These are phyloP conservation scores for Indicator indicator DNA, from an alignment of 2,113 vertebrate species.

Conservation along the genomic window DNA sequence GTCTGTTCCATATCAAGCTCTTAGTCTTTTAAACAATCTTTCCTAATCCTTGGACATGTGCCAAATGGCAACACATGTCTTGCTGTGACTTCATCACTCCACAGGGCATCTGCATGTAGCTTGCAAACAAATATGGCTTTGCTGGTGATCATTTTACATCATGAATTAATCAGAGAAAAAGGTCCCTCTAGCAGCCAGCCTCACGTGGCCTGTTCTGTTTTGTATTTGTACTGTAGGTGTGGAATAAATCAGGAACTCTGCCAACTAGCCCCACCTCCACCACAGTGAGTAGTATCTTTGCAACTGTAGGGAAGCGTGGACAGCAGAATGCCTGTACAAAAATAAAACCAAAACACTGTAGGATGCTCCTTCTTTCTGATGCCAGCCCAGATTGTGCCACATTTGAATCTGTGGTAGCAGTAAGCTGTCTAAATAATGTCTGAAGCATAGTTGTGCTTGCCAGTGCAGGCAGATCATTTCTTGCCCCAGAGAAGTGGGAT, in stretches of 20 bases:
- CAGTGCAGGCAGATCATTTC: not conserved
- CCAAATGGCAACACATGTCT: conserved; percentile 29
- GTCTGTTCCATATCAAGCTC: not conserved
- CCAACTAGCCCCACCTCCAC: conserved; percentile 77
- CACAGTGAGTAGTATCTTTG: conserved; percentile 74
- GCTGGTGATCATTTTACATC: conserved; percentile 58
- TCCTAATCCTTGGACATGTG: conserved; percentile 23
- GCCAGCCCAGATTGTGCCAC: conserved; percentile 15
- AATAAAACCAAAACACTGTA: conserved; percentile 36
- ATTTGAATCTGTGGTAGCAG: not conserved
- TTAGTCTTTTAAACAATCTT: conserved; percentile 28
- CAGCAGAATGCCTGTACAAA: conserved; percentile 54
- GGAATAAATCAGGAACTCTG: conserved; percentile 78
- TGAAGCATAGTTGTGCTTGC: not conserved
- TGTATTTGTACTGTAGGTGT: conserved; percentile 75
- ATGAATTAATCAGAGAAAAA: conserved; percentile 53
- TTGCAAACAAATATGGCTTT: conserved; percentile 65
- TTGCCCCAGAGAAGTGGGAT: not conserved
- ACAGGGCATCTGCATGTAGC: conserved; percentile 51
- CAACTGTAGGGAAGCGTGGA: conserved; percentile 36
- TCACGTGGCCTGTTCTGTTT: conserved; percentile 65
- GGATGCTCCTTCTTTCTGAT: conserved; percentile 17
- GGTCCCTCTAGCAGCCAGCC: conserved; percentile 56
- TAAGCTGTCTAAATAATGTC: not conserved
- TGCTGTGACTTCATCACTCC: conserved; percentile 55